Percentiles rank a stretch among this genome's conserved stretches.
Conservation (phyloP, 2,113 vertebrate species). For the Amia ocellicauda region DNA sequence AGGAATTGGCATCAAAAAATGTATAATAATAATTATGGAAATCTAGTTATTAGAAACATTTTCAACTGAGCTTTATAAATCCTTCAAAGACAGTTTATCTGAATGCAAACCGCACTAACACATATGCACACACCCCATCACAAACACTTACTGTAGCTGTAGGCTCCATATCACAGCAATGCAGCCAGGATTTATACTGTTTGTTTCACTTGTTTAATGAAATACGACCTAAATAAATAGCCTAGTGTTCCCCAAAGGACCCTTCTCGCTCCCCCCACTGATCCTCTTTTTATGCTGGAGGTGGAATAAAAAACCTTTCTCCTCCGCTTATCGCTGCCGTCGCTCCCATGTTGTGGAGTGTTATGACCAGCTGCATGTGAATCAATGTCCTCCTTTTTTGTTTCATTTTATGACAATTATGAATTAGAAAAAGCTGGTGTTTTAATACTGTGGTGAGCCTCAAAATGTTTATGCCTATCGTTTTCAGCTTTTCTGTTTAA, state of each 20-base stretch:
- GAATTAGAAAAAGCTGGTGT: not conserved
- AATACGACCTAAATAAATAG: not conserved
- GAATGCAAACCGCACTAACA: too few relatives aligned
- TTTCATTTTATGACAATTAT: not conserved
- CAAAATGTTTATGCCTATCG: too few relatives aligned
- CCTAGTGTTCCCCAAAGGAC: not conserved
- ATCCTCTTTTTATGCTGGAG: not conserved
- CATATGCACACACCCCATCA: too few relatives aligned
- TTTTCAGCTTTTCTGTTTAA: too few relatives aligned
- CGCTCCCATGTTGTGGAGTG: not conserved
- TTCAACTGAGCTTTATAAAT: too few relatives aligned
- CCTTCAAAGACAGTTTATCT: too few relatives aligned
- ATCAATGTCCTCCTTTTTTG: not conserved
- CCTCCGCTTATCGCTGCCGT: not conserved
- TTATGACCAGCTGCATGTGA: not conserved
- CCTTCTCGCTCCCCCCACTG: not conserved
- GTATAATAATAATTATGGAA: too few relatives aligned
- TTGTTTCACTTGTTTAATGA: not conserved
- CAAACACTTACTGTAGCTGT: not conserved
- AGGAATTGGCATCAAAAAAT: too few relatives aligned
- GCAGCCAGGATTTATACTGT: not conserved
- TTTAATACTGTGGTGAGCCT: not conserved
- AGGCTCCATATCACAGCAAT: not conserved
- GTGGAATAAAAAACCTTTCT: constrained; percentile 1
- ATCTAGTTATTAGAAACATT: too few relatives aligned